A percentile compares a stretch with the other conserved stretches of the same genome.
phyloP scores from a whole-genome alignment of 2,888 invertebrate genomes.

The Adelognathus sp. region DNA sequence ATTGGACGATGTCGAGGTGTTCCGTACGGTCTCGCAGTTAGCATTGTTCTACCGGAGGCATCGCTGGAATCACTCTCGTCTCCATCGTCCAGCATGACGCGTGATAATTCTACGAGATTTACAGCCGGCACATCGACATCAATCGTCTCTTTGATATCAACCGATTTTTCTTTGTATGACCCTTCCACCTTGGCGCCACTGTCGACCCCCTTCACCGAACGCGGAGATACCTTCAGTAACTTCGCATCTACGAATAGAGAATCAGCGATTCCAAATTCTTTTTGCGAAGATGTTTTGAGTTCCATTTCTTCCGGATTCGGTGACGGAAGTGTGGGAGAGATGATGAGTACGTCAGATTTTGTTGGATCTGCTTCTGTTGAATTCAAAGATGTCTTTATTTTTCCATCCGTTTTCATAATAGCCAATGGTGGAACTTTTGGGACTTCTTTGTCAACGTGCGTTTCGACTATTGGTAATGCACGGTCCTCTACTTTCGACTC shows the following conservation, averaged over 20 bases:
- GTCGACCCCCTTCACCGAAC: not conserved
- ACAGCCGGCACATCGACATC: constrained; percentile 15
- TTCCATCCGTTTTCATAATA: constrained; percentile 6
- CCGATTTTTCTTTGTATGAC: not conserved
- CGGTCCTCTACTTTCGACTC: not conserved
- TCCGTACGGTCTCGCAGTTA: constrained; percentile 73
- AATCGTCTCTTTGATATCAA: not conserved
- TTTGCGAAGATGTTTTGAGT: constrained; percentile 12
- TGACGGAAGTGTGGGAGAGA: not conserved
- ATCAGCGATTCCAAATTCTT: constrained; percentile 54
- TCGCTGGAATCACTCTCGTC: constrained; percentile 77
- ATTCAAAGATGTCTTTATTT: not conserved
- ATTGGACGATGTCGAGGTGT: constrained; percentile 70
- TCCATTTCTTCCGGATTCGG: not conserved
- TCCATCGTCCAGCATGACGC: constrained; percentile 62
- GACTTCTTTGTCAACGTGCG: not conserved
- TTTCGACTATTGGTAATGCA: not conserved
- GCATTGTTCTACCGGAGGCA: constrained; percentile 75
- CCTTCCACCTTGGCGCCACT: not conserved
- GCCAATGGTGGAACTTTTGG: constrained; percentile 27
- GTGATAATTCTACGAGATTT: constrained; percentile 49
- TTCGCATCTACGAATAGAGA: constrained; percentile 50
- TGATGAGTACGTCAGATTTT: not conserved
- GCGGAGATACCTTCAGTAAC: constrained; percentile 9
- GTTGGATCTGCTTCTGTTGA: not conserved